These are phyloP conservation scores for Fragum sueziense DNA, from an alignment of 2,888 invertebrate species.

Conservation along the genomic window DNA sequence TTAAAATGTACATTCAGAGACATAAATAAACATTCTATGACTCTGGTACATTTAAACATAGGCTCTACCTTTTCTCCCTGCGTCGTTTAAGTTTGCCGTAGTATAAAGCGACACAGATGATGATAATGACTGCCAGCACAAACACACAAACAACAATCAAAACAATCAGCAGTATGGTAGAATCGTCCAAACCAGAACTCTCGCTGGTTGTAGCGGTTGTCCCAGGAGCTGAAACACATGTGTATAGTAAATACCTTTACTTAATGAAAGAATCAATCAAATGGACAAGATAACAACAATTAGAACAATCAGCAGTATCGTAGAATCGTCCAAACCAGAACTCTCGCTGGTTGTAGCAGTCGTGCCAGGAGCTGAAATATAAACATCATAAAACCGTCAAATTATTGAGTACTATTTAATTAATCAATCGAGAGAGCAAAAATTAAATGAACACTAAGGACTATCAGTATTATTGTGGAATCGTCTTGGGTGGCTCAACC, in stretches of 20 bases:
- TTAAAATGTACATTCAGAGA: no score
- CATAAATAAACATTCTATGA: no score
- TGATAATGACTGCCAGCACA: neutral
- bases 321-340: constrained; percentile 10
- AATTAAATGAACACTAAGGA: no score
- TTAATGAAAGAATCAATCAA: no score
- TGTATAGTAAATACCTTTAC: no score
- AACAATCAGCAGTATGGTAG: constrained; percentile 9
- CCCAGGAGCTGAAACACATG: neutral
- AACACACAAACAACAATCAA: neutral
- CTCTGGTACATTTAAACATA: no score
- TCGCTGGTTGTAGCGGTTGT: neutral
- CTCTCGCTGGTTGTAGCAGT: neutral
- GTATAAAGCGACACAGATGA: constrained; percentile 4
- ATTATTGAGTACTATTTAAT: no score
- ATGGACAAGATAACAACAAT: neutral
- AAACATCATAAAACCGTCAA: no score
- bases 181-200: constrained; percentile 1
- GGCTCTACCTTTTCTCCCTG: constrained; percentile 4
- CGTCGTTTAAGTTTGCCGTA: neutral
- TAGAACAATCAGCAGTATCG: constrained; percentile 2
- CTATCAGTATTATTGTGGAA: no score
- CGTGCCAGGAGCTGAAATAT: neutral
- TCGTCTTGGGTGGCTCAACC: no score
- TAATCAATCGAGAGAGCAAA: no score